Conservation (phyloP, 2,113 vertebrate genomes). For the Misgurnus mizolepis region DNA sequence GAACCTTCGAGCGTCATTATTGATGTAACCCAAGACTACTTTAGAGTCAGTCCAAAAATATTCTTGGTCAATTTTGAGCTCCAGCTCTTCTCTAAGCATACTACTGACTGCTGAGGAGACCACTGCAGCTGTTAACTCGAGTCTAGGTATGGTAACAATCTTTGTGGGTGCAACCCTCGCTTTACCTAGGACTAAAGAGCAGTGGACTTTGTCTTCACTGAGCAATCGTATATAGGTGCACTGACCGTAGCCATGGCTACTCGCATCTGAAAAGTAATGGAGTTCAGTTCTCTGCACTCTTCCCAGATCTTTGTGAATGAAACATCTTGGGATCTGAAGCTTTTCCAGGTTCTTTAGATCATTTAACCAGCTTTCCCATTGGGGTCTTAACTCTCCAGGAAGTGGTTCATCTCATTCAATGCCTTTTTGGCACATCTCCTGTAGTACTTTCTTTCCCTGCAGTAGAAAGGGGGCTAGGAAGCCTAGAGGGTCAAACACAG, state of each 20-base stretch:
- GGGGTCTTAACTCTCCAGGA: neutral
- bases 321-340: neutral
- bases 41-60: constrained; percentile 39
- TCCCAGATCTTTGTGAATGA: neutral
- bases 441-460: neutral
- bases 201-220: constrained; percentile 16
- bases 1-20: neutral
- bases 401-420: too few species aligned
- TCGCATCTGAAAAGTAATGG: neutral
- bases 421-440: too few species aligned
- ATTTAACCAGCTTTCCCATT: neutral
- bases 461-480: constrained; percentile 1
- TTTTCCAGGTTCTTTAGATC: neutral
- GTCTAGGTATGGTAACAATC: neutral
- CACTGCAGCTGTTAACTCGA: constrained; percentile 28
- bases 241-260: neutral
- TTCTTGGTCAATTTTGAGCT: constrained; percentile 28
- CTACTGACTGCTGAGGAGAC: constrained; percentile 5
- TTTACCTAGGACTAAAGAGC: constrained; percentile 9
- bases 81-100: constrained; percentile 6
- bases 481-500: constrained; percentile 31
- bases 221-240: constrained; percentile 7
- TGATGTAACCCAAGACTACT: too few species aligned
- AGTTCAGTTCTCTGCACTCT: neutral
- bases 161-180: neutral